Percentiles rank a stretch among this genome's conserved stretches.
Conservation (phyloP, 2,797 vertebrate genomes). For the Lateolabrax maculatus region DNA sequence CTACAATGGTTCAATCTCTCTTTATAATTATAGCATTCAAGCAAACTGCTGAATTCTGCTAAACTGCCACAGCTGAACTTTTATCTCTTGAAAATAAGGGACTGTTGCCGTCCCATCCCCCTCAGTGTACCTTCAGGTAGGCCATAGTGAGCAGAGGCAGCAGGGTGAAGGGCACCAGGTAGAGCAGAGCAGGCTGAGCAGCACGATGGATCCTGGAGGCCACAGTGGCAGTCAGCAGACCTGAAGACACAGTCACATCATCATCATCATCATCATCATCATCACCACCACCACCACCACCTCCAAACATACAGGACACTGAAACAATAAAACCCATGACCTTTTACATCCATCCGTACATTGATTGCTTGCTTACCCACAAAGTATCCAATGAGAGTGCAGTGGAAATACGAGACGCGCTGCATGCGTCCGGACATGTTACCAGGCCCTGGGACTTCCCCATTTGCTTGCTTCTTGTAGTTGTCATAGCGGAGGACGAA, state of each 20-base stretch:
- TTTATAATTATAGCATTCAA: not conserved
- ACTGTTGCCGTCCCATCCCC: too few relatives aligned
- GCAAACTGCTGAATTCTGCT: constrained; percentile 1
- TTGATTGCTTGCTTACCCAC: constrained; percentile 89
- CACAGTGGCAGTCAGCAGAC: constrained; percentile 97
- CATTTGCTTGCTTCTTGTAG: constrained; percentile 97
- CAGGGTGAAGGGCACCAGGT: constrained; percentile 99
- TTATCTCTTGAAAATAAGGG: too few relatives aligned
- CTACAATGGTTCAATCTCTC: not conserved
- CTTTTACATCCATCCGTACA: constrained; percentile 18
- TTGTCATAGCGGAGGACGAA: constrained; percentile 99
- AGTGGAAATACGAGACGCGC: constrained; percentile 99
- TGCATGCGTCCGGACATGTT: constrained; percentile 96
- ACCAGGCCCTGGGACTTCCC: constrained; percentile 89
- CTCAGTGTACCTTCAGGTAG: constrained; percentile 94
- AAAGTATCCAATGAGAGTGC: constrained; percentile 99
- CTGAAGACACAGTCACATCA: constrained; percentile 72
- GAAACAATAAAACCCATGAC: not conserved
- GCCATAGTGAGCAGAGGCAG: constrained; percentile 99
- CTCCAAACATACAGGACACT: not conserved
- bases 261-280: too few relatives aligned
- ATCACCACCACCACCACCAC: not conserved
- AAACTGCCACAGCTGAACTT: not conserved
- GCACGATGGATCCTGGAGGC: constrained; percentile 98
- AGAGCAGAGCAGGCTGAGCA: constrained; percentile 97